Evolutionary conservation across 2,888 invertebrate species (phyloP), one percentile per base, ranked within the genome.

Genomic region (Actias luna): DNA sequence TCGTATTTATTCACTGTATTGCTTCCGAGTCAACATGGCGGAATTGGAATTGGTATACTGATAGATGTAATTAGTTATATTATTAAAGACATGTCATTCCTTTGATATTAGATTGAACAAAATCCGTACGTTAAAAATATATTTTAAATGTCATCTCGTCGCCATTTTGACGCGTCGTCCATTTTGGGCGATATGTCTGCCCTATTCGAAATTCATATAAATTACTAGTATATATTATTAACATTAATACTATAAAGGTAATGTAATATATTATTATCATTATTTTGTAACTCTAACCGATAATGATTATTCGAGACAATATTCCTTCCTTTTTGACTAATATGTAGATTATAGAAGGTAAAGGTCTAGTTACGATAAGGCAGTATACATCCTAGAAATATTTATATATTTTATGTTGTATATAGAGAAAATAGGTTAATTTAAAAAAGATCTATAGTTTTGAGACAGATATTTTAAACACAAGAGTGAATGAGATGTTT

Each of bases 141-240:
- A n/a, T n/a, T n/a, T n/a, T n/a, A n/a, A n/a, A n/a, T n/a, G n/a
- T n/a, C 25, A 12, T 25, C 36, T 39, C 12, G 22, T 22, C 46
- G 46, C 46, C 46, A 50, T 50, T 50, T 22, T 5, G 27, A 31
- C 14, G 8, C 27, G 31, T 29, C 31, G 29, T 7, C 27, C 29
- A 55, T 31, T 16, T 14, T 16, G 25, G n/a, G n/a, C n/a, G n/a
- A 50, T 10, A 16, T 57, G 0, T 33, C 8, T 2, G 16, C 8
- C 5, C 10, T 58, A 33, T 18, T 33, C 31, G 33, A 33, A n/a
- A 14, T 33, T 33, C 31, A 33, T 12, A 31, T 22, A 31, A 58
- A 33, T 58, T 58, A 33, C 18, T 33, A 58, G 10, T 22, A 33
- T 58, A 33, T 58, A 33, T 33, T 58, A 58, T 7, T n/a, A 31